phyloP scores from a whole-genome alignment of 1,140 invertebrate species.

The Ostrea edulis region DNA sequence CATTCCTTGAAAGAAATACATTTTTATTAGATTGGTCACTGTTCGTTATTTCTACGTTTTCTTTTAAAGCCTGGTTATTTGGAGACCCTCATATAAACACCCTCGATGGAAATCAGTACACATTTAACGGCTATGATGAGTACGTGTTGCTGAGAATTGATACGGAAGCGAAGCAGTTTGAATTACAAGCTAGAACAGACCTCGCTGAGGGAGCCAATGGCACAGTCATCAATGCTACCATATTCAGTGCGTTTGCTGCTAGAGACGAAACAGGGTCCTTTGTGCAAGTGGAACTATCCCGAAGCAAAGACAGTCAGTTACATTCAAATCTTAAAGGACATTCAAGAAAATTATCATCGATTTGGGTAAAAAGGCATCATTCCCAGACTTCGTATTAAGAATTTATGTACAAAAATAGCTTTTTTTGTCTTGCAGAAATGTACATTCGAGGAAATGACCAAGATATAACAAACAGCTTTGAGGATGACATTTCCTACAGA shows the following conservation, averaged over 20 bases:
- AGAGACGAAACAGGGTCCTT: conserved; percentile 20
- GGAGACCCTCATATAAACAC: conserved; percentile 59
- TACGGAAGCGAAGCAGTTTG: background rate
- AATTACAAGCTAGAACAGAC: conserved; percentile 53
- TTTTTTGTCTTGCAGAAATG: background rate
- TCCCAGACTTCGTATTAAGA: background rate
- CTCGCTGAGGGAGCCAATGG: conserved; percentile 44
- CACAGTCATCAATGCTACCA: conserved; percentile 56
- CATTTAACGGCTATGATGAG: conserved; percentile 57
- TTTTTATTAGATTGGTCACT: too few relatives aligned
- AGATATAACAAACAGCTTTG: background rate
- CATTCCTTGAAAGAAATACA: background rate
- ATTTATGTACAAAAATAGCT: background rate
- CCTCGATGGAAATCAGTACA: conserved; percentile 54
- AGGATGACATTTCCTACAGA: background rate
- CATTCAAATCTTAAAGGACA: background rate
- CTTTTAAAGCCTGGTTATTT: conserved; percentile 35
- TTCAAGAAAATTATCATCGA: background rate
- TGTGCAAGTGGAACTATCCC: conserved; percentile 53
- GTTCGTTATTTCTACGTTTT: background rate
- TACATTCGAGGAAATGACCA: background rate
- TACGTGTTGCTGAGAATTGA: conserved; percentile 43
- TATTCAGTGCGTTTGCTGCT: conserved; percentile 60
- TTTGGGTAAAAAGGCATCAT: background rate
- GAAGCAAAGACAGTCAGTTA: conserved; percentile 1